These are phyloP conservation scores for Seladonia tumulorum DNA, from an alignment of 2,888 invertebrate genomes.

Conservation along the genomic window DNA sequence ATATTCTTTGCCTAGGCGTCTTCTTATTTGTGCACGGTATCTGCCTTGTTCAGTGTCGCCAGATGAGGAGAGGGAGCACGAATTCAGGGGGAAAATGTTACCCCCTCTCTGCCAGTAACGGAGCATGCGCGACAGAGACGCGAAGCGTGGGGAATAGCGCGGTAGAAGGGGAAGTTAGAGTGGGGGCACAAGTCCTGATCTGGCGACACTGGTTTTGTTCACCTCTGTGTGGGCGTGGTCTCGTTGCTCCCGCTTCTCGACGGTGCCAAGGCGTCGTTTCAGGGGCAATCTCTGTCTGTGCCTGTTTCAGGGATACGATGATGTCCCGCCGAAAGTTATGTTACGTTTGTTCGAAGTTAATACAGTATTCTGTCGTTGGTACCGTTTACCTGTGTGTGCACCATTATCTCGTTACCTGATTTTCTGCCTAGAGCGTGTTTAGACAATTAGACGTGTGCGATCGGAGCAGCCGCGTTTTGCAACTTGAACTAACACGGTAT, in stretches of 20 bases:
- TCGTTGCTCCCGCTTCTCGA: neutral
- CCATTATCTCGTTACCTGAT: conserved; percentile 67
- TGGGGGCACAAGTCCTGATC: too few relatives aligned
- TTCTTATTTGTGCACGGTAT: neutral
- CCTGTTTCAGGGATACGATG: conserved; percentile 26
- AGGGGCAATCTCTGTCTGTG: neutral
- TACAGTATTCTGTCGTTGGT: conserved; percentile 66
- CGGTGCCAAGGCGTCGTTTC: neutral
- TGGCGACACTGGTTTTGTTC: too few relatives aligned
- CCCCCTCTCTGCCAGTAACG: too few relatives aligned
- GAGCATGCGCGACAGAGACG: too few relatives aligned
- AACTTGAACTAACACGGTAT: neutral
- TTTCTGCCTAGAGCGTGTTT: conserved; percentile 50
- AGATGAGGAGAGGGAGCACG: too few relatives aligned
- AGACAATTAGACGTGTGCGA: conserved; percentile 29
- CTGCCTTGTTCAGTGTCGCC: neutral
- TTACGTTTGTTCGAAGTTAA: conserved; percentile 51
- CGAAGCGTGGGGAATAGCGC: too few relatives aligned
- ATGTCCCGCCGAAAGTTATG: conserved; percentile 45
- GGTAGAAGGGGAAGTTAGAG: too few relatives aligned
- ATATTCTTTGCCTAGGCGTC: too few relatives aligned
- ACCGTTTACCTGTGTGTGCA: conserved; percentile 55
- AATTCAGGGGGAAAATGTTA: too few relatives aligned
- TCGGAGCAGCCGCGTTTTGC: conserved; percentile 2
- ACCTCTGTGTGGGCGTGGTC: neutral